phyloP scores from a whole-genome alignment of 2,113 vertebrate species.

The Platichthys flesus region DNA sequence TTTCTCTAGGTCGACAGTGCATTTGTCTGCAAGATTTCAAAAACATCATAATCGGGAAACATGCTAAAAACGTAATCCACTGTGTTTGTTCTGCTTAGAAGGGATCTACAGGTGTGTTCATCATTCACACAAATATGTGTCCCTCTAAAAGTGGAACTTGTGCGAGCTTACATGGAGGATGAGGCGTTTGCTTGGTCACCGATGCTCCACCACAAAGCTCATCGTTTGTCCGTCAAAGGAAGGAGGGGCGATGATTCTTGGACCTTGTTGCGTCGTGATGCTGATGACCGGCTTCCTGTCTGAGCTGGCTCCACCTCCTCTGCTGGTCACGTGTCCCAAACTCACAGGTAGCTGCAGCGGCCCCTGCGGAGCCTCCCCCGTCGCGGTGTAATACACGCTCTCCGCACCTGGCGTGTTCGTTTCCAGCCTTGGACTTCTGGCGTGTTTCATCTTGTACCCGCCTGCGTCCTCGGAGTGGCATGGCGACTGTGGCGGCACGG shows the following conservation, averaged over 20 bases:
- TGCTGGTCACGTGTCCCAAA: conserved; percentile 63
- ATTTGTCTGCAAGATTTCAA: not conserved
- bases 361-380: conserved; percentile 67
- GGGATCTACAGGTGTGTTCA: not conserved
- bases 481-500: conserved; percentile 54
- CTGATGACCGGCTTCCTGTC: conserved; percentile 90
- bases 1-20: not conserved
- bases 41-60: not conserved
- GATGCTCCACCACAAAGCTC: conserved; percentile 97
- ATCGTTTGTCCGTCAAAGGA: conserved; percentile 97
- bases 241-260: conserved; percentile 92
- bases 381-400: conserved; percentile 86
- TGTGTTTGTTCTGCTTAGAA: not conserved
- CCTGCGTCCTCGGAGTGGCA: conserved; percentile 66
- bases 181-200: conserved; percentile 81
- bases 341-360: conserved; percentile 47
- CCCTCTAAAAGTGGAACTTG: not conserved
- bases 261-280: conserved; percentile 92
- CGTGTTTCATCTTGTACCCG: conserved; percentile 43
- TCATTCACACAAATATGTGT: not conserved
- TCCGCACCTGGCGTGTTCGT: conserved; percentile 69
- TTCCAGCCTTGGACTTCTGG: conserved; percentile 31
- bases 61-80: too few relatives aligned
- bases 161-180: conserved; percentile 51
- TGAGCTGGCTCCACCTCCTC: conserved; percentile 64